Evolutionary conservation across 2,888 invertebrate genomes (phyloP), one percentile per base, ranked within the genome.

Genomic region (Apocheima hispidaria): DNA sequence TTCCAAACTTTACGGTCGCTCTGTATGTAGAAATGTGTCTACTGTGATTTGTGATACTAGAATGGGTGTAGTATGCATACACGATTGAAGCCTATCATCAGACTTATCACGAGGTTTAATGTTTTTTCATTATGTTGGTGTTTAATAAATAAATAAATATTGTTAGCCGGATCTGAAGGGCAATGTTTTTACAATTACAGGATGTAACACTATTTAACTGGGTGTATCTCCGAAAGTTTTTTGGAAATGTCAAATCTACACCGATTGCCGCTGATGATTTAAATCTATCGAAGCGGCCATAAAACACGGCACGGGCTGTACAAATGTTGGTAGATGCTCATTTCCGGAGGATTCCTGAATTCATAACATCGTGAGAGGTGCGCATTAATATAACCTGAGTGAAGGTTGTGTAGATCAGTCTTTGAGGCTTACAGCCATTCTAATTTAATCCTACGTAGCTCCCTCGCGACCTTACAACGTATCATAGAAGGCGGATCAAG

Each of bases 271-370:
- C n/a, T n/a, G n/a, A n/a, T n/a, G n/a, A n/a, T n/a, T 43, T 23
- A 4, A 16, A 2, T 7, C 28, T 28, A 16, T 4, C 26, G 2
- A 0, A 44, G 26, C 28, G 14, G 3, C 12, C 18, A 18, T 20
- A 20, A 33, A 33, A 10, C n/a, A n/a, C 12, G 30, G 30, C 46
- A n/a, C 0, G 30, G 12, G n/a, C 2, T 46, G n/a, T 30, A 33
- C 18, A 38, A 16, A 23, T 7, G 50, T 38, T n/a, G 38, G 50
- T 26, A 18, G 38, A 18, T 26, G 20, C 54, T 54, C 35, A 54
- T 60, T 50, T 60, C 60, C 60, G 49, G 38, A 20, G 49, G 20
- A 40, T 38, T 43, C 53, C 53, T 49, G 49, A 49, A 53, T 54
- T 60, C 60, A 60, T 59, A 53, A 52, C 52, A 53, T 40, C 33